Conservation (phyloP, 2,797 vertebrate species). For the Brachyrhaphis roseni region DNA sequence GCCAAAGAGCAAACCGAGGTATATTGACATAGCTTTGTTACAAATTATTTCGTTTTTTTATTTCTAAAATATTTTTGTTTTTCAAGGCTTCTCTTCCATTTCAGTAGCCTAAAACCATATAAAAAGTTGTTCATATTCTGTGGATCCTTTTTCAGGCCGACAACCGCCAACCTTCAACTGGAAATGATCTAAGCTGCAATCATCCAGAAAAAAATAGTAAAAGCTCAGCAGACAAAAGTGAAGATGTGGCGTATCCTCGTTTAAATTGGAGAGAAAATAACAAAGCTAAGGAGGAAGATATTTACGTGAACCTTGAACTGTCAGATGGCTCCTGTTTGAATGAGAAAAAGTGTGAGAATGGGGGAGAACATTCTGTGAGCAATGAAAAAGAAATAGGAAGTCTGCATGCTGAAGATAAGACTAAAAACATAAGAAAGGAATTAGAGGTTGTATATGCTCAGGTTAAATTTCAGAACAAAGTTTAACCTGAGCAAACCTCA, state of each 20-base stretch:
- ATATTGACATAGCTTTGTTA: conserved; percentile 1
- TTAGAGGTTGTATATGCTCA: neutral
- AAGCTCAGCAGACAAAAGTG: neutral
- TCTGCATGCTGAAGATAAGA: neutral
- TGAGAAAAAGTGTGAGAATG: conserved; percentile 7
- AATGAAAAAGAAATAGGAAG: neutral
- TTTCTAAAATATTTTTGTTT: neutral
- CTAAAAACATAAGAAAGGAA: neutral
- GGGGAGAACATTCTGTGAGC: neutral
- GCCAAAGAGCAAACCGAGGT: conserved; percentile 37
- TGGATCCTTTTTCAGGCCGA: neutral
- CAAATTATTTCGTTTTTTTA: neutral
- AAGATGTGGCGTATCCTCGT: conserved; percentile 11
- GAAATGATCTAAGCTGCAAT: neutral
- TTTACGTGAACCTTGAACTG: neutral
- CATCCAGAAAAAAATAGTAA: neutral
- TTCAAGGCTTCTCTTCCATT: neutral
- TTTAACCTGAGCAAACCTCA: too few species aligned
- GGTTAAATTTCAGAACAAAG: neutral
- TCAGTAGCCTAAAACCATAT: conserved; percentile 16
- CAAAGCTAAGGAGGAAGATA: neutral
- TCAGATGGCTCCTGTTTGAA: neutral
- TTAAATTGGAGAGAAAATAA: conserved; percentile 13
- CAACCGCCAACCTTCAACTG: neutral
- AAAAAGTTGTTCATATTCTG: neutral